Percentiles rank a stretch among this genome's conserved stretches.
phyloP scores from a whole-genome alignment of 2,113 vertebrate genomes.

The Numida meleagris region DNA sequence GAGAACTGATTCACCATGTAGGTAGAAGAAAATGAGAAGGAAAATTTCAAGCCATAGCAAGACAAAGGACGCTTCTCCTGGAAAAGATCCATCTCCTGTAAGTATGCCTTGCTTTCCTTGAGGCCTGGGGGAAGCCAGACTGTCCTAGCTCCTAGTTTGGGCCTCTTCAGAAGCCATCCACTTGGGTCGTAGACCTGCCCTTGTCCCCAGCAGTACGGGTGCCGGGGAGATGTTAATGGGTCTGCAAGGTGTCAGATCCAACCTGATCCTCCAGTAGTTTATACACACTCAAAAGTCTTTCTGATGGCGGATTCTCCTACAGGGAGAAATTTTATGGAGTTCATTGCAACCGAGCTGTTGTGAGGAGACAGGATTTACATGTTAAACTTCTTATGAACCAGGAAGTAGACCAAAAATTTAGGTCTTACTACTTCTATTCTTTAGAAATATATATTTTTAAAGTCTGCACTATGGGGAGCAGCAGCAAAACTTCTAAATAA shows the following conservation, averaged over 20 bases:
- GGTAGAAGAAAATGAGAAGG: not conserved
- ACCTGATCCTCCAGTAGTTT: not conserved
- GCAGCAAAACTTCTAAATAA: constrained; percentile 34
- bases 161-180: not conserved
- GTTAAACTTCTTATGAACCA: not conserved
- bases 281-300: not conserved
- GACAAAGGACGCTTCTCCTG: not conserved
- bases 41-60: not conserved
- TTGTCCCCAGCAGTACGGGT: not conserved
- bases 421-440: not conserved
- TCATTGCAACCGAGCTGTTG: not conserved
- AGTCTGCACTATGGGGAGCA: not conserved
- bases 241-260: not conserved
- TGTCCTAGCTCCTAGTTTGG: not conserved
- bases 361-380: not conserved
- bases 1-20: not conserved
- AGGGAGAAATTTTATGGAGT: not conserved
- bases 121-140: not conserved
- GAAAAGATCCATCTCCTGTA: not conserved
- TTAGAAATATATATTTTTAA: not conserved
- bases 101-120: not conserved
- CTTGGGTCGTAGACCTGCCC: not conserved
- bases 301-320: not conserved
- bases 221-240: fast-evolving
- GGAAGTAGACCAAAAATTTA: not conserved